These are phyloP conservation scores for Macrobrachium nipponense DNA, from an alignment of 1,140 invertebrate species.

Conservation along the genomic window DNA sequence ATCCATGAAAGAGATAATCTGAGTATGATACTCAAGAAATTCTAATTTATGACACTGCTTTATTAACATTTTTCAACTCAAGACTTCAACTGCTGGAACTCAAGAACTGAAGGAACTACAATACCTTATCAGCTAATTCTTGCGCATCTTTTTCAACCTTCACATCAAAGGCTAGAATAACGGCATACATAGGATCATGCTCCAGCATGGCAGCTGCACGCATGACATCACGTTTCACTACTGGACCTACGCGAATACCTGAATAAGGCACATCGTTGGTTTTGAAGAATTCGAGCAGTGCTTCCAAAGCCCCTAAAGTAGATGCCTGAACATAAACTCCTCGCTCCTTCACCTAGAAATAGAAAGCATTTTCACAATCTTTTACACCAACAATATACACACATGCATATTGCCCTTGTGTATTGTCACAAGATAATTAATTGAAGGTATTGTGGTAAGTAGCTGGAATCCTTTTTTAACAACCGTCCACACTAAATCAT, in stretches of 20 bases:
- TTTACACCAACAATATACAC: no score
- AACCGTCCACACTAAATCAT: no score
- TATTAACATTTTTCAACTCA: neutral
- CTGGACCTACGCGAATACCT: slow-evolving; percentile 98
- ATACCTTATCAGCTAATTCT: slow-evolving; percentile 92
- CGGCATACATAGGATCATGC: slow-evolving; percentile 95
- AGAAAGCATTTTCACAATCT: neutral
- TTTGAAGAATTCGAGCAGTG: slow-evolving; percentile 93
- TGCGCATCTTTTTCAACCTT: slow-evolving; percentile 98
- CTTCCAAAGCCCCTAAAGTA: slow-evolving; percentile 97
- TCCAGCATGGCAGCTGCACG: slow-evolving; percentile 99
- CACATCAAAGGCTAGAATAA: slow-evolving; percentile 99
- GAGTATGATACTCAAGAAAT: neutral
- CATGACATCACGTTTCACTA: slow-evolving; percentile 99
- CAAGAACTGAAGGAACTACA: slow-evolving; percentile 73
- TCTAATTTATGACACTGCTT: neutral
- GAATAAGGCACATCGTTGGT: slow-evolving; percentile 90
- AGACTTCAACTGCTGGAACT: neutral
- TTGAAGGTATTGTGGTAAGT: no score
- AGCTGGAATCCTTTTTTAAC: no score
- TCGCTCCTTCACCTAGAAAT: slow-evolving; percentile 71
- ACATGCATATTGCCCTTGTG: no score
- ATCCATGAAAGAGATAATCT: slow-evolving; percentile 67
- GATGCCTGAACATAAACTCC: slow-evolving; percentile 99
- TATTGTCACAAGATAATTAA: no score